phyloP scores from a whole-genome alignment of 2,113 vertebrate genomes.

The Delphinus delphis region DNA sequence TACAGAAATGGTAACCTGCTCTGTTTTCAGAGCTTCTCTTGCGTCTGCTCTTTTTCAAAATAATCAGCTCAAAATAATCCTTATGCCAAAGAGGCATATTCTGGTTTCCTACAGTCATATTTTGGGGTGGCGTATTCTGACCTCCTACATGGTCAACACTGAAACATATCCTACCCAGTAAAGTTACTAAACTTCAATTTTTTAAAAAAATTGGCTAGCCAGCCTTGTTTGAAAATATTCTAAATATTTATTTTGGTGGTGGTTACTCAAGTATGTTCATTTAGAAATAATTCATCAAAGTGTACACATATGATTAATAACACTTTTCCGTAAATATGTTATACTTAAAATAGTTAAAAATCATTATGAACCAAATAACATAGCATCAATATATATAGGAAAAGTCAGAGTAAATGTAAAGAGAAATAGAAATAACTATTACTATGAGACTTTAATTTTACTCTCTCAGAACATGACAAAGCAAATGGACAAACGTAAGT shows the following conservation, averaged over 20 bases:
- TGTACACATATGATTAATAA: background rate
- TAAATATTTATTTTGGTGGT: background rate
- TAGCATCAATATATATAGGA: background rate
- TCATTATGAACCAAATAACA: background rate
- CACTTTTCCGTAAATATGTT: background rate
- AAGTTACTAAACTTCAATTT: background rate
- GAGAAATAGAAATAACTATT: background rate
- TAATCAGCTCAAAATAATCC: background rate
- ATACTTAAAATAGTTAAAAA: background rate
- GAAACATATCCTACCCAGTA: background rate
- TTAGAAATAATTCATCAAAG: background rate
- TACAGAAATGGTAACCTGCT: background rate
- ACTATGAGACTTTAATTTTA: background rate
- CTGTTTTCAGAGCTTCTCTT: background rate
- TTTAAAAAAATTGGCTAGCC: accelerated
- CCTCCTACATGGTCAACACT: background rate
- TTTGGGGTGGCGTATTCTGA: background rate
- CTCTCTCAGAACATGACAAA: background rate
- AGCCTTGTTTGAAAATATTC: background rate
- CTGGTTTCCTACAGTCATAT: background rate
- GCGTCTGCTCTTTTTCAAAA: background rate
- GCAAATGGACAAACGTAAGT: background rate
- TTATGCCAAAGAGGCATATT: background rate
- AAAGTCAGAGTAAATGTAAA: background rate
- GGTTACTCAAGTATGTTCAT: background rate